Evolutionary conservation across 2,888 invertebrate genomes (phyloP).

Genomic region (Ichneumoninae sp.): DNA sequence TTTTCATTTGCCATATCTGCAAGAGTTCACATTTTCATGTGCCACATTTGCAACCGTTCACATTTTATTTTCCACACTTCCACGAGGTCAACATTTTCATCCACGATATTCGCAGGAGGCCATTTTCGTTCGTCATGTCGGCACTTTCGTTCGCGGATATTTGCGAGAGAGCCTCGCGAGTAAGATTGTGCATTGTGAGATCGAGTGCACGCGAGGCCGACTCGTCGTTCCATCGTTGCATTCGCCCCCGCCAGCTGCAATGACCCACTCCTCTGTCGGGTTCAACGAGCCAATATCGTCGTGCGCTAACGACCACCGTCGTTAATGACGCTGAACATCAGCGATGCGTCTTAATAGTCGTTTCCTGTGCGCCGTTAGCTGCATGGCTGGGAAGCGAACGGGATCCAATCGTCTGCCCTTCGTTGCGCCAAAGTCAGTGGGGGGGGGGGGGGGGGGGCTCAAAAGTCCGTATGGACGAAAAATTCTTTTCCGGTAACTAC

Average conservation of each 20-base stretch:
- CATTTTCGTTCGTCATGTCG: too few relatives aligned
- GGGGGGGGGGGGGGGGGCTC: too few relatives aligned
- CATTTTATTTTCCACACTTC: too few relatives aligned
- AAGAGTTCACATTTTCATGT: too few relatives aligned
- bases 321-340: slow-evolving; percentile 58
- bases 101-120: too few relatives aligned
- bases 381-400: neutral
- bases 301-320: slow-evolving; percentile 48
- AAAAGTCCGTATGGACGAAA: neutral
- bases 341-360: slow-evolving; percentile 47
- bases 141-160: too few relatives aligned
- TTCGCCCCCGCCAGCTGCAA: slow-evolving; percentile 1
- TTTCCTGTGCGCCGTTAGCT: slow-evolving; percentile 22
- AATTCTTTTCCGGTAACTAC: neutral
- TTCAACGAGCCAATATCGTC: slow-evolving; percentile 56
- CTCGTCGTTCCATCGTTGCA: slow-evolving; percentile 8
- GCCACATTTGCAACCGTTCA: too few relatives aligned
- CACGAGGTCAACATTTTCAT: too few relatives aligned
- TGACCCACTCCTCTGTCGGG: slow-evolving; percentile 20
- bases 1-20: too few relatives aligned
- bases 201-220: neutral
- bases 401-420: neutral
- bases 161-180: too few relatives aligned
- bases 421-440: neutral
- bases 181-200: neutral